Evolutionary conservation across 2,888 invertebrate genomes (phyloP).

Genomic region (Muschampia plurimacula): DNA sequence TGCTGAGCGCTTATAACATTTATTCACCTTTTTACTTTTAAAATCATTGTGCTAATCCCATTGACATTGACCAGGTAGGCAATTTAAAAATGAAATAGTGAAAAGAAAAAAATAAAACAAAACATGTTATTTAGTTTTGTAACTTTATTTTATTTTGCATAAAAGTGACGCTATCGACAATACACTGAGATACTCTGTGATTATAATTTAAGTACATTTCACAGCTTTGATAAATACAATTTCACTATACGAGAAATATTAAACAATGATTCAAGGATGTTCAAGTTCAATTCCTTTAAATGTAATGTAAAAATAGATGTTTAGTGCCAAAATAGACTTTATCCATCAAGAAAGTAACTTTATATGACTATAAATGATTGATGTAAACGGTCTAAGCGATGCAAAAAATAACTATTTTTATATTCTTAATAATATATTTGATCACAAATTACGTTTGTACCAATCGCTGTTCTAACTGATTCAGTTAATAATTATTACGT

Average conservation of each 20-base stretch:
- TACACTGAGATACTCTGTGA: constrained; percentile 80
- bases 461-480: constrained; percentile 56
- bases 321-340: constrained; percentile 67
- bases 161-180: constrained; percentile 79
- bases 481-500: constrained; percentile 34
- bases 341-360: constrained; percentile 35
- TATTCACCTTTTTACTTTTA: too few relatives aligned
- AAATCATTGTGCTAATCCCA: neutral
- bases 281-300: constrained; percentile 65
- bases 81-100: too few relatives aligned
- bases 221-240: constrained; percentile 78
- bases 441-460: constrained; percentile 61
- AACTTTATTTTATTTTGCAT: constrained; percentile 78
- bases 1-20: too few relatives aligned
- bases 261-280: constrained; percentile 51
- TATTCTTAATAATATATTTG: constrained; percentile 43
- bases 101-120: constrained; percentile 19
- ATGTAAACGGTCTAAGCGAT: constrained; percentile 40
- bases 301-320: constrained; percentile 61
- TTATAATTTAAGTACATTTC: constrained; percentile 81
- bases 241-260: constrained; percentile 55
- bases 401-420: constrained; percentile 47
- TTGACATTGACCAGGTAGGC: neutral
- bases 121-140: neutral
- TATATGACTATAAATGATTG: constrained; percentile 39